Base-by-base conservation (phyloP, 2,113 vertebrate species). In the Eira barbara region DNA sequence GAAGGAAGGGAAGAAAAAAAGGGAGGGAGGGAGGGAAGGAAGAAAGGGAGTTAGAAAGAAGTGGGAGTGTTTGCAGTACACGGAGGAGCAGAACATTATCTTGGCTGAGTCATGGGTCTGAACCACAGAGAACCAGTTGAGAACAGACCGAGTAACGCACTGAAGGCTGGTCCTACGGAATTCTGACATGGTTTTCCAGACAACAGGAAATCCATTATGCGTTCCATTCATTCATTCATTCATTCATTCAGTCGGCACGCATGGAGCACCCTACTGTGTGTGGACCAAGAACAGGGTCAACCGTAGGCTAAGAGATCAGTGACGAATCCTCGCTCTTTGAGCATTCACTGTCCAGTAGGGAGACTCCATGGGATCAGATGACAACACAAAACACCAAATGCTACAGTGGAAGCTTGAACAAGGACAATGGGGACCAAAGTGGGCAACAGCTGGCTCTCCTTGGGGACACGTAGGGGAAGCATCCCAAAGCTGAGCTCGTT, bases 1-100 rank as follows among this genome's bases (percentile, higher is more conserved):
- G 39, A 6, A 45, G 3, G 25, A 3, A 42, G 1, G 13, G 6
- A 71, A 21, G 57, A 20, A 4, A 4, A 21, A 0, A 45, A 21
- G 12, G 47, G 7, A 29, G 36, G 2, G 45, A 20, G 39, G 13
- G 13, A 29, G 2, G 4, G 4, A 13, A 5, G 7, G 0, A 2
- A 25, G 3, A 31, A 0, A 13, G 12, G 10, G 6, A 13, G n/a
- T n/a, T n/a, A 18, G 27, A 6, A 36, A 8, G 15, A 61, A 4
- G 20, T 21, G 10, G 12, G 3, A 34, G 36, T 2, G 15, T 9
- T 13, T 25, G 12, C 11, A 15, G 27, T 36, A 11, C 4, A 4
- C 2, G 23, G 49, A 39, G 11, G 25, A 5, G 7, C 14, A 31
- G 20, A 17, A 29, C 21, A 17, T 92, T 63, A 47, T 42, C 65